Evolutionary conservation across 2,888 invertebrate species (phyloP).

Genomic region (Chorisops tibialis): DNA sequence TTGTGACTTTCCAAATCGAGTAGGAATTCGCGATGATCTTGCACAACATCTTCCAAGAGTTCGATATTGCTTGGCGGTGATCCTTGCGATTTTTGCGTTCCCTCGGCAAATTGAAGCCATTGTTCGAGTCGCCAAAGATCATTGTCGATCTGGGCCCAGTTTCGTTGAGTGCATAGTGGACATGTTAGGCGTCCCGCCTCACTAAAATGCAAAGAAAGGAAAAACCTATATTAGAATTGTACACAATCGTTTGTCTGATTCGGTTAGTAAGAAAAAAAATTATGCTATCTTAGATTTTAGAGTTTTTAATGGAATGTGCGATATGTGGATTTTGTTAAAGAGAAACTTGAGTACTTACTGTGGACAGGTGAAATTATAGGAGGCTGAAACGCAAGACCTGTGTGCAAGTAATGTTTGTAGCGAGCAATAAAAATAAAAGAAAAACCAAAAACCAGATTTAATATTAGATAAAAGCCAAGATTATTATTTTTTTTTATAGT

Average conservation of each 20-base stretch:
- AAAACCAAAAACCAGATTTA: neutral
- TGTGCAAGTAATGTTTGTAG: constrained; percentile 34
- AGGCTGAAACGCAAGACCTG: constrained; percentile 62
- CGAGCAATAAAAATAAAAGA: neutral
- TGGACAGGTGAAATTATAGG: constrained; percentile 63
- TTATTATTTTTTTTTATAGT: too few species aligned
- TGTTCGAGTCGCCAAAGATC: constrained; percentile 88
- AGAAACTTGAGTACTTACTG: constrained; percentile 57
- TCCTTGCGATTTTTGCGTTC: constrained; percentile 66
- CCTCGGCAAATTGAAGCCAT: constrained; percentile 85
- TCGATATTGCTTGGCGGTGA: constrained; percentile 75
- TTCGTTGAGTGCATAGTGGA: constrained; percentile 79
- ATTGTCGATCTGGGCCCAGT: constrained; percentile 86
- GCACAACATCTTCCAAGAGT: constrained; percentile 78
- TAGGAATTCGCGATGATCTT: constrained; percentile 81
- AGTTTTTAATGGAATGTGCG: neutral
- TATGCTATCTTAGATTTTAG: neutral
- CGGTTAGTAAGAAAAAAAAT: too few species aligned
- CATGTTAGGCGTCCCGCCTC: constrained; percentile 77
- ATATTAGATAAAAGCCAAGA: too few species aligned
- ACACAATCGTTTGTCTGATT: neutral
- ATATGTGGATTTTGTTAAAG: neutral
- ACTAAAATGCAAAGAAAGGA: constrained; percentile 44
- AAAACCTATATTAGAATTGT: neutral
- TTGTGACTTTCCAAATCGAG: constrained; percentile 88